These are phyloP conservation scores for Aphelinus certus DNA, from an alignment of 1,140 invertebrate species.

Conservation along the genomic window DNA sequence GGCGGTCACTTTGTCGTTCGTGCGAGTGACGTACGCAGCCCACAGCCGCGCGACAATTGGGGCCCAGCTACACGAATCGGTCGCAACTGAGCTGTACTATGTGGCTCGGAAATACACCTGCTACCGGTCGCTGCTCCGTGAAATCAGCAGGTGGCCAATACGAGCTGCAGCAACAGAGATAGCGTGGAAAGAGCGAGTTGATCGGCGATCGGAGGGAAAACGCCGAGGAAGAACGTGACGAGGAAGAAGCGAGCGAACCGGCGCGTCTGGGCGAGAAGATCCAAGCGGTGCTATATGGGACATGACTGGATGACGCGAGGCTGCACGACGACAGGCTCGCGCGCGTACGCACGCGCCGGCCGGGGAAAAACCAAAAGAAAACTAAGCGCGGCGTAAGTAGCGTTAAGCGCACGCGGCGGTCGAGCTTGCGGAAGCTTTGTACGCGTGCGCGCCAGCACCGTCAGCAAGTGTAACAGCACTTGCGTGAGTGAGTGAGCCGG, in stretches of 20 bases:
- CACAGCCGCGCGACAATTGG: no score
- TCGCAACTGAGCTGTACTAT: no score
- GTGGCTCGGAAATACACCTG: no score
- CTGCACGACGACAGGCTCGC: no score
- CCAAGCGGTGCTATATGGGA: conserved; percentile 16
- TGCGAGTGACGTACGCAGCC: no score
- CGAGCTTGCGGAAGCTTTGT: neutral
- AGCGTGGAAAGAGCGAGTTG: neutral
- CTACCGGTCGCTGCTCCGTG: no score
- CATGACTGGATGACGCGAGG: conserved; percentile 12
- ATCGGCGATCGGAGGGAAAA: neutral
- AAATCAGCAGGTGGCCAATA: no score
- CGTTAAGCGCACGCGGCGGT: neutral
- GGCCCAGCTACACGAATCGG: no score
- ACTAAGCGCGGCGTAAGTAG: neutral
- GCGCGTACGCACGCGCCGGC: neutral
- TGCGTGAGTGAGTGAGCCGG: neutral
- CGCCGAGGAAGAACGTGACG: conserved; percentile 23
- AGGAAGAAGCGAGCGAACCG: conserved; percentile 5
- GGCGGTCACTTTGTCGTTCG: no score
- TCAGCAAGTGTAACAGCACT: neutral
- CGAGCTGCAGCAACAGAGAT: no score
- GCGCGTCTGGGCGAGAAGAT: conserved; percentile 5
- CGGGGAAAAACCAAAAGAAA: neutral
- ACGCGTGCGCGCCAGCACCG: neutral